phyloP scores from a whole-genome alignment of 2,888 invertebrate species.

The Harpagoxenus sublaevis region DNA sequence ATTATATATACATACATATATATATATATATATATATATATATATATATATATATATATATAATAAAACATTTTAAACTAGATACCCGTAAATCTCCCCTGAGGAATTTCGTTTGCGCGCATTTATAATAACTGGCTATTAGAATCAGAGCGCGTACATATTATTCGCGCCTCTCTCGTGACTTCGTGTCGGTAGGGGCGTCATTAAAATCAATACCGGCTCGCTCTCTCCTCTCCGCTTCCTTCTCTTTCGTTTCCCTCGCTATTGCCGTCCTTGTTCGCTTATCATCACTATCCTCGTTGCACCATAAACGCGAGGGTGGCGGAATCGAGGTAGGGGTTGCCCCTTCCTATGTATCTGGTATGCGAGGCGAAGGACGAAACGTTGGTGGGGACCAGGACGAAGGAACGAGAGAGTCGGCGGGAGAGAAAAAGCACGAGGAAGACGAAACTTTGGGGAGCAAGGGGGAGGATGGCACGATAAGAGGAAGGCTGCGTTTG shows the following conservation, averaged over 20 bases:
- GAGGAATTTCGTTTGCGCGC: constrained; percentile 4
- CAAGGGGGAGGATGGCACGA: constrained; percentile 73
- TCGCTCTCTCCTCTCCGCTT: constrained; percentile 78
- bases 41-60: not conserved
- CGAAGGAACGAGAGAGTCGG: constrained; percentile 51
- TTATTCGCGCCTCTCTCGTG: constrained; percentile 82
- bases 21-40: not conserved
- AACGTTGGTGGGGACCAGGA: constrained; percentile 70
- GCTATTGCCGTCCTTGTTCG: constrained; percentile 59
- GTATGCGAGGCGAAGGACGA: constrained; percentile 82
- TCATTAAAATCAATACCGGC: constrained; percentile 86
- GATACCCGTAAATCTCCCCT: constrained; percentile 23
- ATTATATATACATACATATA: not conserved
- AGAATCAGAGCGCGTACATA: constrained; percentile 79
- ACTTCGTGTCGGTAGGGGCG: constrained; percentile 81
- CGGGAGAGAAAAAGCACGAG: constrained; percentile 59
- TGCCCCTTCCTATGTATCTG: constrained; percentile 66
- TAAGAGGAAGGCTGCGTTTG: constrained; percentile 76
- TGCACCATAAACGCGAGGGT: constrained; percentile 48
- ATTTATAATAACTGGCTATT: constrained; percentile 51
- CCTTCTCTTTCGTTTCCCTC: constrained; percentile 70
- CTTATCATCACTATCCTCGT: constrained; percentile 63
- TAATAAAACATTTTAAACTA: not conserved
- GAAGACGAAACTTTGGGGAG: constrained; percentile 70
- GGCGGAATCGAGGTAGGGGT: constrained; percentile 78